Evolutionary conservation across 2,113 vertebrate species (phyloP).

Genomic region (Gasterosteus aculeatus): DNA sequence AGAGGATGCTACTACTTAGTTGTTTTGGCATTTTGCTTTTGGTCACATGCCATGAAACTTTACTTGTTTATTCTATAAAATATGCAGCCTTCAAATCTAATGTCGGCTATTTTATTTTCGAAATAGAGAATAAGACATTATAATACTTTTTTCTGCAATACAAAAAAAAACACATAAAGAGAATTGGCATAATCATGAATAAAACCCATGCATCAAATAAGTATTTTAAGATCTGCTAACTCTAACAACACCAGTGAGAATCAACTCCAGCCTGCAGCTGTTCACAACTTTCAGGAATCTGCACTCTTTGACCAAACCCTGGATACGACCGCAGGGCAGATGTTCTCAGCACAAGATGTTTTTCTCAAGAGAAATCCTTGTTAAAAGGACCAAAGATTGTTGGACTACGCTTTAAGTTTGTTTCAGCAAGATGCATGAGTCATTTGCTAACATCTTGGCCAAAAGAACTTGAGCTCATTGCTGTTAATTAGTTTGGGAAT

Average conservation of each 20-base stretch:
- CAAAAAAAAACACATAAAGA: not conserved
- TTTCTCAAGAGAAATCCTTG: not conserved
- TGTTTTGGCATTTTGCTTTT: constrained; percentile 10
- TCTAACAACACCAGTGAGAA: not conserved
- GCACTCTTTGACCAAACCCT: not conserved
- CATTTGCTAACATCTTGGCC: not conserved
- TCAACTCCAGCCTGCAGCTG: not conserved
- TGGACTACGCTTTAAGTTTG: not conserved
- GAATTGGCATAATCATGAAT: not conserved
- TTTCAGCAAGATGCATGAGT: not conserved
- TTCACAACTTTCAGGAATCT: not conserved
- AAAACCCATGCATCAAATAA: not conserved
- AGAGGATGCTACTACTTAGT: constrained; percentile 9
- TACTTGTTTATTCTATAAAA: not conserved
- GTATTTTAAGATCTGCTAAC: not conserved
- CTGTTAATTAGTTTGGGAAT: not conserved
- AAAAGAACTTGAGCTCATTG: not conserved
- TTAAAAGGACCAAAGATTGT: not conserved
- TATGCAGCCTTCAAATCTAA: not conserved
- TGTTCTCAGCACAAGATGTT: not conserved
- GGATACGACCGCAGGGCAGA: not conserved
- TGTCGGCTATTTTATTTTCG: not conserved
- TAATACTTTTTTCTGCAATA: not conserved
- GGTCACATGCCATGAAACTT: not conserved
- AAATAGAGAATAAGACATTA: not conserved